Evolutionary conservation across 1,140 invertebrate genomes (phyloP).

Genomic region (Lasaia peninsularis): DNA sequence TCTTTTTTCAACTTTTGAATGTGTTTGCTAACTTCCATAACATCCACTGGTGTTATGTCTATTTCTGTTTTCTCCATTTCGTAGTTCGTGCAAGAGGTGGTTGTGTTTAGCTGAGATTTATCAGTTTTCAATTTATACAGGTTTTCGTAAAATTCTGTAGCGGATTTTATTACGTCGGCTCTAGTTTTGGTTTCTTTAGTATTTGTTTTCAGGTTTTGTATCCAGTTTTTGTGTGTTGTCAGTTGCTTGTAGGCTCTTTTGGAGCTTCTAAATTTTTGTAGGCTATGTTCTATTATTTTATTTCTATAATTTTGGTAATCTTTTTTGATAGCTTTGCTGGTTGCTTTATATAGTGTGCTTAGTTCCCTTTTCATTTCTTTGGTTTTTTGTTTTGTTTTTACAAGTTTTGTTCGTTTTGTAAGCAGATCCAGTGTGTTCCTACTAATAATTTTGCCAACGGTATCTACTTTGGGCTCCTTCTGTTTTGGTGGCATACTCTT

Average conservation of each 20-base stretch:
- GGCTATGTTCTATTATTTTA: constrained; percentile 22
- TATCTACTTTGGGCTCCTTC: neutral
- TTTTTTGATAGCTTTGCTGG: constrained; percentile 19
- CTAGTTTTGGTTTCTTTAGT: constrained; percentile 20
- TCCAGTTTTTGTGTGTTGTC: constrained; percentile 26
- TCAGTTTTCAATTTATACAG: constrained; percentile 17
- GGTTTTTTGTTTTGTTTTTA: constrained; percentile 23
- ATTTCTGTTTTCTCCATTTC: neutral
- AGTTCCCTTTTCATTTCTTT: constrained; percentile 24
- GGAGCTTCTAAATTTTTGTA: constrained; percentile 6
- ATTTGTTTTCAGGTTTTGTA: constrained; percentile 20
- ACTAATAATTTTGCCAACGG: constrained; percentile 5
- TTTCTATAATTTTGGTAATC: constrained; percentile 25
- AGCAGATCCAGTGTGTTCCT: constrained; percentile 15
- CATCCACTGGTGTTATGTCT: neutral
- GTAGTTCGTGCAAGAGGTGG: neutral
- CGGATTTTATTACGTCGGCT: constrained; percentile 22
- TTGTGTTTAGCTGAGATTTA: neutral
- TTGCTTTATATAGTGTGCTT: constrained; percentile 22
- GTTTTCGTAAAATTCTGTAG: constrained; percentile 21
- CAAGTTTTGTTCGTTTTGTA: constrained; percentile 21
- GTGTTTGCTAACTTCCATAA: neutral
- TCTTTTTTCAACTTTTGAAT: neutral
- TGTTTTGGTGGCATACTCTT: neutral
- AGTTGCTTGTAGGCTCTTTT: constrained; percentile 28